Evolutionary conservation across 2,888 invertebrate genomes (phyloP).

Genomic region (Amphipyra tragopoginis): DNA sequence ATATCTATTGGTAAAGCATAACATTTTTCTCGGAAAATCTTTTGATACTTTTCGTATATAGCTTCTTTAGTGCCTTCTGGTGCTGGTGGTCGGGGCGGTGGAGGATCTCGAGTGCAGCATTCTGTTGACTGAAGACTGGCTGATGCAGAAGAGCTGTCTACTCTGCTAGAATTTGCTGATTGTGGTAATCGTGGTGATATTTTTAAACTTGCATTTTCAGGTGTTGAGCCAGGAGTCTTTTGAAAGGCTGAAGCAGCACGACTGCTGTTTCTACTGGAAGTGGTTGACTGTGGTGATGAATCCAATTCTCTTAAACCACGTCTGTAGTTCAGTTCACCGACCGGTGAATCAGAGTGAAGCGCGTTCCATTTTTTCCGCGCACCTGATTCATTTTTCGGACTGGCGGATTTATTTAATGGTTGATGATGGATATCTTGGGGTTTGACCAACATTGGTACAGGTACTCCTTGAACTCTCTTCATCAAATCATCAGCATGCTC

Average conservation of each 20-base stretch:
- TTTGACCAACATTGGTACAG: slow-evolving; percentile 60
- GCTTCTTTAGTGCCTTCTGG: slow-evolving; percentile 28
- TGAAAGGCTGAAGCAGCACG: too few species aligned
- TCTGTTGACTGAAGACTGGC: neutral
- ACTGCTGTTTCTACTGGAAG: too few species aligned
- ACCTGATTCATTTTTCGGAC: neutral
- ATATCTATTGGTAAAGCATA: slow-evolving; percentile 66
- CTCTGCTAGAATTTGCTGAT: neutral
- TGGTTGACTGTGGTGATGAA: neutral
- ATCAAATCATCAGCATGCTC: slow-evolving; percentile 70
- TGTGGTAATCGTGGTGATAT: too few species aligned
- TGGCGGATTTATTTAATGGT: neutral
- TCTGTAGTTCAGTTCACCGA: neutral
- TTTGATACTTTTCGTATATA: slow-evolving; percentile 59
- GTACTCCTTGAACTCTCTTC: slow-evolving; percentile 67
- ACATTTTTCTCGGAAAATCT: slow-evolving; percentile 65
- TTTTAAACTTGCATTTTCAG: too few species aligned
- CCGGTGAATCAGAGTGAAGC: too few species aligned
- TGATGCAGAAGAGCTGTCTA: neutral
- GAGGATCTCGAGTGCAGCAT: slow-evolving; percentile 2
- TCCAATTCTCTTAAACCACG: too few species aligned
- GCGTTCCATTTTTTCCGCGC: neutral
- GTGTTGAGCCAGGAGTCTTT: too few species aligned
- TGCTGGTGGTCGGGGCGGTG: neutral
- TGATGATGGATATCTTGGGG: slow-evolving; percentile 20